A percentile compares a stretch with the other conserved stretches of the same genome.
Evolutionary conservation across 1,140 invertebrate species (phyloP).

Genomic region (Diploscapter pachys): DNA sequence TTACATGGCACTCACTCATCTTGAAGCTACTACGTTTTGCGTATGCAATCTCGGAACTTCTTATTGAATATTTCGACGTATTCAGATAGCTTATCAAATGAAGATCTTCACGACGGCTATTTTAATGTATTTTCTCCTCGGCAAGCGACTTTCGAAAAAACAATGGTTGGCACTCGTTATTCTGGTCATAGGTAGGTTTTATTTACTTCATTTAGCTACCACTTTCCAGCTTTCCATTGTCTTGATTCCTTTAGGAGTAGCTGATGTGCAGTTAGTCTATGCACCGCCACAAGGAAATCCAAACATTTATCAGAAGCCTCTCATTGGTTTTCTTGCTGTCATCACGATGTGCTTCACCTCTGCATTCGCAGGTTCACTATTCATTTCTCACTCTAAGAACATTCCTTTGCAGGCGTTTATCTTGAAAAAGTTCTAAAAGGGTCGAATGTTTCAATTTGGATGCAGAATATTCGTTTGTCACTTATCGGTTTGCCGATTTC

Average conservation of each 20-base stretch:
- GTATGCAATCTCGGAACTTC: conserved; percentile 28
- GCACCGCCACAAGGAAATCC: conserved; percentile 38
- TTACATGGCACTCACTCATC: conserved; percentile 39
- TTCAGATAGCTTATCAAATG: conserved; percentile 55
- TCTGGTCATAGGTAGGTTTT: conserved; percentile 37
- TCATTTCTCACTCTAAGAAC: not conserved
- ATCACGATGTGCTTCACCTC: conserved; percentile 57
- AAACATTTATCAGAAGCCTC: conserved; percentile 41
- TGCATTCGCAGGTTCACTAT: conserved; percentile 49
- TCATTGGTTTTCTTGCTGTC: conserved; percentile 48
- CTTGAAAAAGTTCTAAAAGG: conserved; percentile 52
- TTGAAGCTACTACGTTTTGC: conserved; percentile 39
- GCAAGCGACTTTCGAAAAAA: conserved; percentile 36
- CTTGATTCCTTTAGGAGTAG: conserved; percentile 31
- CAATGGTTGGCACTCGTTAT: conserved; percentile 48
- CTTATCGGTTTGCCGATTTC: conserved; percentile 51
- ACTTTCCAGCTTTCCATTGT: not conserved
- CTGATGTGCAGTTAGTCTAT: conserved; percentile 52
- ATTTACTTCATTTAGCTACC: too few relatives aligned
- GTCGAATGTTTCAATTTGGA: conserved; percentile 46
- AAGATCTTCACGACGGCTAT: conserved; percentile 57
- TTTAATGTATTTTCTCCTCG: conserved; percentile 45
- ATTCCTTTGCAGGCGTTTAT: conserved; percentile 49
- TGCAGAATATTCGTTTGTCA: conserved; percentile 55
- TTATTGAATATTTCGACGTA: not conserved